Evolutionary conservation across 1,140 invertebrate genomes (phyloP).

Genomic region (Mycetomoellerius zeteki): DNA sequence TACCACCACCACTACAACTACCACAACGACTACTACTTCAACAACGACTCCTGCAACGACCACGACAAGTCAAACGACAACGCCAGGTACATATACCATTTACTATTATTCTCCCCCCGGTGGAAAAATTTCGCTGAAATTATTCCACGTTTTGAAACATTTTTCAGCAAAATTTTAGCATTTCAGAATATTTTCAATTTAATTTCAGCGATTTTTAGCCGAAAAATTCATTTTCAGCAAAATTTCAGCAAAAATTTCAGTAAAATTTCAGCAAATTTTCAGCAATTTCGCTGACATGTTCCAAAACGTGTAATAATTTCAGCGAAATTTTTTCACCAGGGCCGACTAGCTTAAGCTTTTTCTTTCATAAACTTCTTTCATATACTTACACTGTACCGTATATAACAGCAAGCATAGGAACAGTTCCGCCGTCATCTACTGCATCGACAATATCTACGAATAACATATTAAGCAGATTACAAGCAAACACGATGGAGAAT

Average conservation of each 20-base stretch:
- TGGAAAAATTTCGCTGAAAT: too few species aligned
- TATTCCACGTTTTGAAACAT: too few species aligned
- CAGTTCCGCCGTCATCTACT: not conserved
- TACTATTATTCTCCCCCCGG: conserved; percentile 32
- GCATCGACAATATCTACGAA: not conserved
- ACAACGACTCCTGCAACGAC: conserved; percentile 16
- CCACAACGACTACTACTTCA: conserved; percentile 56
- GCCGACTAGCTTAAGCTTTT: not conserved
- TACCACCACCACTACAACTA: conserved; percentile 29
- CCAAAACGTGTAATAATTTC: too few species aligned
- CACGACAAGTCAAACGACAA: conserved; percentile 15
- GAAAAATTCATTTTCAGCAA: too few species aligned
- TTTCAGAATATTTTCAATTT: too few species aligned
- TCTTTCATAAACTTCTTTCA: not conserved
- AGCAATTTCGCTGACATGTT: too few species aligned
- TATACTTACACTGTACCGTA: not conserved
- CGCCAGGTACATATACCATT: conserved; percentile 54
- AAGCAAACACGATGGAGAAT: conserved; percentile 74
- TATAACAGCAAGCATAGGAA: not conserved
- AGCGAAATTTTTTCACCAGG: too few species aligned
- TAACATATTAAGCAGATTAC: not conserved
- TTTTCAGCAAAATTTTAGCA: too few species aligned
- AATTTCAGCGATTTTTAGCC: too few species aligned
- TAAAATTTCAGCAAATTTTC: too few species aligned
- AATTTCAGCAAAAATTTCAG: too few species aligned